Evolutionary conservation across 1,140 invertebrate species (phyloP).

Genomic region (Nautilus pompilius): DNA sequence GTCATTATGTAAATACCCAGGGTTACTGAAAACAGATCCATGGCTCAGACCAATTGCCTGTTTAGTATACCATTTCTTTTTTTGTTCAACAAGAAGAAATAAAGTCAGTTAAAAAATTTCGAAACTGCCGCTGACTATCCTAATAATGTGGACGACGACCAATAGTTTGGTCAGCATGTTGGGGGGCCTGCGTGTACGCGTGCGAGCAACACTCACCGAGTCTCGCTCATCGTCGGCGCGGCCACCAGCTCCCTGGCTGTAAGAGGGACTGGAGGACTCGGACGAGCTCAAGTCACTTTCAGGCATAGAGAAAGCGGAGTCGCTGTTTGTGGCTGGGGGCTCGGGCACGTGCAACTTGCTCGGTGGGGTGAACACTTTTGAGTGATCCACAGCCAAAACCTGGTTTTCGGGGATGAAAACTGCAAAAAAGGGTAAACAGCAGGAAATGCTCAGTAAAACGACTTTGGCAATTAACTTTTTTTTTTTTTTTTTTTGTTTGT

Average conservation of each 20-base stretch:
- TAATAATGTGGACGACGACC: neutral
- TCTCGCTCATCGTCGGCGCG: constrained; percentile 15
- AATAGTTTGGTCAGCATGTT: neutral
- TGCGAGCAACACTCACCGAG: neutral
- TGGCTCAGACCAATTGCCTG: too few species aligned
- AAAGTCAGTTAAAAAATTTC: neutral
- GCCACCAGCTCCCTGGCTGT: constrained; percentile 21
- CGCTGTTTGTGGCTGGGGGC: constrained; percentile 37
- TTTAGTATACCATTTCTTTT: too few species aligned
- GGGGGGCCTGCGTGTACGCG: neutral
- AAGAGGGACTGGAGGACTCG: constrained; percentile 38
- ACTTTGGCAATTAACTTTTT: too few species aligned
- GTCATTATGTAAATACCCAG: too few species aligned
- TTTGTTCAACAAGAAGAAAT: too few species aligned
- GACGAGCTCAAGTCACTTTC: constrained; percentile 43
- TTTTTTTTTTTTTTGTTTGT: too few species aligned
- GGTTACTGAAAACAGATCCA: too few species aligned
- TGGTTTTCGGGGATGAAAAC: constrained; percentile 47
- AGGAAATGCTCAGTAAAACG: too few species aligned
- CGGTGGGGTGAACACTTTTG: constrained; percentile 75
- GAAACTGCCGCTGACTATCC: neutral
- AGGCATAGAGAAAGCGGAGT: constrained; percentile 46
- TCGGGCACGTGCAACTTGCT: constrained; percentile 72
- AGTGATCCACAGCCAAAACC: constrained; percentile 63
- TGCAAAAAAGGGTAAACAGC: constrained; percentile 14